Evolutionary conservation across 2,888 invertebrate species (phyloP).

Genomic region (Cheilosia grossa): DNA sequence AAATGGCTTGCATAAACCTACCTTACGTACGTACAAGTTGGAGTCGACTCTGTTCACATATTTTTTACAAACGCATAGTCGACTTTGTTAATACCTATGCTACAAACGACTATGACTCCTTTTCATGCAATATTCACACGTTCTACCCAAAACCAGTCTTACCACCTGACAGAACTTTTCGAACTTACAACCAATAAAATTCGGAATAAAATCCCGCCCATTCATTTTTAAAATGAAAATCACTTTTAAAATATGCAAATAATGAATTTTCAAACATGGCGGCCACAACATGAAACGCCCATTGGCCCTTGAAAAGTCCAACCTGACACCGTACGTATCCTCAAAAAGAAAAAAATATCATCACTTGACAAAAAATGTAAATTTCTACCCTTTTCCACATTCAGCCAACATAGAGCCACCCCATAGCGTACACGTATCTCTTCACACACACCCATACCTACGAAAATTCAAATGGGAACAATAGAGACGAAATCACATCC

Average conservation of each 20-base stretch:
- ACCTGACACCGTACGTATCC: neutral
- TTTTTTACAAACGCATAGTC: no score
- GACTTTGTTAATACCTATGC: no score
- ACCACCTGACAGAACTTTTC: no score
- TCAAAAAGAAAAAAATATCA: neutral
- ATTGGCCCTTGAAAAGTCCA: constrained; percentile 18
- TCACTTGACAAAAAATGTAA: neutral
- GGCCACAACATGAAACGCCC: neutral
- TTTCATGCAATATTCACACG: no score
- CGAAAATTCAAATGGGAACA: neutral
- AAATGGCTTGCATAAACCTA: no score
- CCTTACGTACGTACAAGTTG: no score
- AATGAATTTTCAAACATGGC: constrained; percentile 28
- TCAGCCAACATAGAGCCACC: neutral
- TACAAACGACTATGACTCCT: no score
- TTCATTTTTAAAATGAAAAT: constrained; percentile 10
- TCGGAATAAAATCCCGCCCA: no score
- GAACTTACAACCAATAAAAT: no score
- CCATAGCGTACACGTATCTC: neutral
- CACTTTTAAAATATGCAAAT: neutral
- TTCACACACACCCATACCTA: neutral
- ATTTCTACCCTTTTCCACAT: constrained; percentile 19
- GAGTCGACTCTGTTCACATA: no score
- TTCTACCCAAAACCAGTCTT: no score
- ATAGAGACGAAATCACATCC: constrained; percentile 34